These are phyloP conservation scores for Stigmatopora nigra DNA, from an alignment of 2,113 vertebrate genomes.

Conservation along the genomic window DNA sequence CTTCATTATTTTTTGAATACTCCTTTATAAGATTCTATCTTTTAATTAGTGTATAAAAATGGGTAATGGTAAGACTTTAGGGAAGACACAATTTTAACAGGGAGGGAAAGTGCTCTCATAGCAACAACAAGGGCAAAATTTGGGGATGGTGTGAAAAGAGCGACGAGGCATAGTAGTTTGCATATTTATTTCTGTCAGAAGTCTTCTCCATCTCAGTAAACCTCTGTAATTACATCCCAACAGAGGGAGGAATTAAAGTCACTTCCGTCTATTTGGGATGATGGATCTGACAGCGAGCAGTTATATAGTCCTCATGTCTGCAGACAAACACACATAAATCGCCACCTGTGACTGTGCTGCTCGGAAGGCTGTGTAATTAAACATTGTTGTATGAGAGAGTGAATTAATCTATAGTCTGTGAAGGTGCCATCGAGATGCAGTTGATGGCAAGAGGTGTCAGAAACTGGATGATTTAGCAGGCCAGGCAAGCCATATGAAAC, in stretches of 20 bases:
- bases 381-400: constrained; percentile 65
- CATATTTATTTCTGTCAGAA: constrained; percentile 47
- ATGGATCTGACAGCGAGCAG: constrained; percentile 61
- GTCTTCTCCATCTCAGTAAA: constrained; percentile 65
- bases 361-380: constrained; percentile 68
- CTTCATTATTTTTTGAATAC: too few species aligned
- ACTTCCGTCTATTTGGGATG: constrained; percentile 58
- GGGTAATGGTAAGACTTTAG: not conserved
- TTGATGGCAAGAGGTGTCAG: constrained; percentile 51
- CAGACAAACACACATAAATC: constrained; percentile 65
- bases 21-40: too few species aligned
- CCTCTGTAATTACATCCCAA: constrained; percentile 64
- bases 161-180: constrained; percentile 7
- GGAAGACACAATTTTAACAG: constrained; percentile 14
- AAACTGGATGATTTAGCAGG: constrained; percentile 58
- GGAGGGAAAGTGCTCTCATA: constrained; percentile 19
- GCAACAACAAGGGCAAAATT: constrained; percentile 23
- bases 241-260: constrained; percentile 62
- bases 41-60: too few species aligned
- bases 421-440: constrained; percentile 60
- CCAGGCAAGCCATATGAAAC: constrained; percentile 49
- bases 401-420: constrained; percentile 63
- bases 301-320: constrained; percentile 67
- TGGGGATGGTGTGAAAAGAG: constrained; percentile 15
- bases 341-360: constrained; percentile 53